Conservation (phyloP, 2,113 vertebrate species). For the Centrocercus urophasianus region DNA sequence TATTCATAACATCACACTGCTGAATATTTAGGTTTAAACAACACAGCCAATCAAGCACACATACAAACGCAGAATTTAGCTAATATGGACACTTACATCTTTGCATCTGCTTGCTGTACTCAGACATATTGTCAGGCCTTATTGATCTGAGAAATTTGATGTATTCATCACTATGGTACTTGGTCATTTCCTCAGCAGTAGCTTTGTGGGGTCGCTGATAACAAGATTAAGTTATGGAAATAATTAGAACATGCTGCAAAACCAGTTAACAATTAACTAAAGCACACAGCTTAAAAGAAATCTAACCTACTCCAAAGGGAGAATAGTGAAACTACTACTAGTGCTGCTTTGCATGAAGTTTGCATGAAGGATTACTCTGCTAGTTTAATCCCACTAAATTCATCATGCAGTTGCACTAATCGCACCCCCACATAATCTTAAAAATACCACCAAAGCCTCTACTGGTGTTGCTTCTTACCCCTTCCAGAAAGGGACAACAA, state of each 20-base stretch:
- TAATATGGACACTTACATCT: conserved; percentile 80
- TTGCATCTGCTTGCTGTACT: conserved; percentile 90
- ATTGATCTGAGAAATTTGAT: conserved; percentile 88
- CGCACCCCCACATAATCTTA: background rate
- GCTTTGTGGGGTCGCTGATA: conserved; percentile 86
- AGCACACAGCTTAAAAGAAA: background rate
- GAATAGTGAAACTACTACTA: background rate
- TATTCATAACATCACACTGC: background rate
- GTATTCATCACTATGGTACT: conserved; percentile 88
- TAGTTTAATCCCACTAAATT: background rate
- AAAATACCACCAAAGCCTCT: background rate
- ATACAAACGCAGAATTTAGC: background rate
- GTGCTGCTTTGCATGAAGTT: background rate
- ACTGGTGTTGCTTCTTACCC: background rate
- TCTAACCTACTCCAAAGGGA: background rate
- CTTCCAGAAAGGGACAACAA: background rate
- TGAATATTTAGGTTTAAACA: background rate
- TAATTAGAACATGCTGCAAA: background rate
- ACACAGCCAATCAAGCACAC: background rate
- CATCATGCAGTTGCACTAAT: background rate
- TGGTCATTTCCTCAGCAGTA: conserved; percentile 88
- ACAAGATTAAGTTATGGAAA: conserved; percentile 43
- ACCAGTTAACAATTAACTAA: background rate
- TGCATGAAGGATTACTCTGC: background rate
- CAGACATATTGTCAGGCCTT: conserved; percentile 88